These are phyloP conservation scores for Cercopithecus mona DNA, from an alignment of 2,113 vertebrate species.

Conservation along the genomic window DNA sequence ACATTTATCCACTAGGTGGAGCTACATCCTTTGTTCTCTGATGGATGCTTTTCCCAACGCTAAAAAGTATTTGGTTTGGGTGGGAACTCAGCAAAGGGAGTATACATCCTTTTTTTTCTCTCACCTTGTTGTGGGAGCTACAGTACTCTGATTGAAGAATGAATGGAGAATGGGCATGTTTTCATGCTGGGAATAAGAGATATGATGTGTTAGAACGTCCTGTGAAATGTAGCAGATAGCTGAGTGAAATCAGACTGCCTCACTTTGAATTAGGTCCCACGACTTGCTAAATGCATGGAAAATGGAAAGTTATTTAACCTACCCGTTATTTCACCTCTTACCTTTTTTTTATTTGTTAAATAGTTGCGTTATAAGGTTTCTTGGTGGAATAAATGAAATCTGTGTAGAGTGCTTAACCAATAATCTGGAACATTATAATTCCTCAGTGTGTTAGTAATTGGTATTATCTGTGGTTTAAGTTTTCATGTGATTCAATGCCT, in stretches of 20 bases:
- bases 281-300: neutral
- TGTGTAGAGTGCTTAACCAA: neutral
- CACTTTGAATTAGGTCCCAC: neutral
- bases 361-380: neutral
- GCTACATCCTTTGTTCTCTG: conserved; percentile 75
- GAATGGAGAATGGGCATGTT: neutral
- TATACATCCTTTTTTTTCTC: neutral
- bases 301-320: neutral
- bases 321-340: neutral
- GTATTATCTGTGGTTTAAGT: neutral
- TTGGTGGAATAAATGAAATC: neutral
- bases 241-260: neutral
- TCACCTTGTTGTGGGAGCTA: neutral
- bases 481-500: neutral
- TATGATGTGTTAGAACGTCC: neutral
- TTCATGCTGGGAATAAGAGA: neutral
- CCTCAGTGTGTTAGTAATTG: neutral
- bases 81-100: neutral
- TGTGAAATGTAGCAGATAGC: neutral
- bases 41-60: neutral
- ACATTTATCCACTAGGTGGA: conserved; percentile 81
- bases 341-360: neutral
- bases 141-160: neutral
- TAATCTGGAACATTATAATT: neutral
- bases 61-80: neutral